Conservation (phyloP, 2,113 vertebrate genomes). For the Meles meles region DNA sequence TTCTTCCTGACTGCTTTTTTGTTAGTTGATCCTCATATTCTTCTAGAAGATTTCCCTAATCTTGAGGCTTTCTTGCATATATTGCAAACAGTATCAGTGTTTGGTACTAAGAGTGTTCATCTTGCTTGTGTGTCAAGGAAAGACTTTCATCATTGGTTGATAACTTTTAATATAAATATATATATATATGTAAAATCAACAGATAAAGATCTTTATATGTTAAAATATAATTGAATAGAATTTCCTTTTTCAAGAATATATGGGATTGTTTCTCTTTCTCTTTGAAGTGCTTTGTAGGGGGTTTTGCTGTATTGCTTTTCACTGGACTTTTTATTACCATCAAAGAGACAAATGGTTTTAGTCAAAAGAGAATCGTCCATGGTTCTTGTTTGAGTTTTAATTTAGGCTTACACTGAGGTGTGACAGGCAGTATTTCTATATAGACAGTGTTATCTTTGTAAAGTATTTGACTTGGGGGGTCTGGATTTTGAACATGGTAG, state of each 20-base stretch:
- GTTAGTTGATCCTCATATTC: not conserved
- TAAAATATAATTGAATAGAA: not conserved
- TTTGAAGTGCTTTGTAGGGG: not conserved
- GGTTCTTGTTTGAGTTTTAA: slow-evolving; percentile 43
- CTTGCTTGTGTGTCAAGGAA: not conserved
- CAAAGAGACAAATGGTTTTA: slow-evolving; percentile 6
- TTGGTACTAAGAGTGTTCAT: not conserved
- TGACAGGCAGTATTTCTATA: slow-evolving; percentile 24
- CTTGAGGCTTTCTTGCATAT: not conserved
- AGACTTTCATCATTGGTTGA: not conserved
- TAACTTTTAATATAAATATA: not conserved
- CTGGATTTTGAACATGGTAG: slow-evolving; percentile 20
- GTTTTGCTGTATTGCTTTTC: not conserved
- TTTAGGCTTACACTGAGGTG: not conserved
- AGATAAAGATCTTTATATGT: not conserved
- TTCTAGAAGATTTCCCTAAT: not conserved
- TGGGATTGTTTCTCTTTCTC: not conserved
- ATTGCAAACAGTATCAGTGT: not conserved
- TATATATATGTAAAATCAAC: not conserved
- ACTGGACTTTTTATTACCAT: not conserved
- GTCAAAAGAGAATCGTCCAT: not conserved
- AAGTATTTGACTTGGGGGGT: slow-evolving; percentile 24
- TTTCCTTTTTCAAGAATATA: not conserved
- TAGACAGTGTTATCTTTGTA: not conserved
- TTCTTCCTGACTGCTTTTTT: not conserved